Percentiles rank a stretch among this genome's conserved stretches.
phyloP scores from a whole-genome alignment of 2,888 invertebrate genomes.

The Scelioninae gen. 1 region DNA sequence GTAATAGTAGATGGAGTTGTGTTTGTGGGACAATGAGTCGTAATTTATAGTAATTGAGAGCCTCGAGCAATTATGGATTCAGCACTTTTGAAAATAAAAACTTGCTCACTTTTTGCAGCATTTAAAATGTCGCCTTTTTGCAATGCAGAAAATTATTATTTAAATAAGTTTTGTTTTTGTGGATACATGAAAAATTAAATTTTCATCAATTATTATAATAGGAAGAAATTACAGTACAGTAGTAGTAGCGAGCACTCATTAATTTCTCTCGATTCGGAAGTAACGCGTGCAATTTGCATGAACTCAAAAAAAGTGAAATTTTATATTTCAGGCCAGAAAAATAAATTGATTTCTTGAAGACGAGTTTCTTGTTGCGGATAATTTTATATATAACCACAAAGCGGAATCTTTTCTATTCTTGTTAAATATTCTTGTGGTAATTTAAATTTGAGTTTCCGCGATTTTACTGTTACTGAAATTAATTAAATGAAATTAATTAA shows the following conservation, averaged over 20 bases:
- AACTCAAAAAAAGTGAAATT: slow-evolving; percentile 6
- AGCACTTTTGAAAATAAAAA: too few species aligned
- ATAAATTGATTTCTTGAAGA: slow-evolving; percentile 10
- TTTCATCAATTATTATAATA: neutral
- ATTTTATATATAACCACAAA: neutral
- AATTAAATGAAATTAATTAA: too few species aligned
- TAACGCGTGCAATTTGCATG: neutral
- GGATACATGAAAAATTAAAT: neutral
- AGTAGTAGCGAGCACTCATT: neutral
- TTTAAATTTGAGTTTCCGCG: neutral
- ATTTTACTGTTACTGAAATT: too few species aligned
- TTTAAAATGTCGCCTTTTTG: too few species aligned
- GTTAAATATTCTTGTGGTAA: neutral
- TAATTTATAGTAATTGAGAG: too few species aligned
- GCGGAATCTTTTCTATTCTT: neutral
- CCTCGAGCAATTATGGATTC: too few species aligned
- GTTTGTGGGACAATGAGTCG: too few species aligned
- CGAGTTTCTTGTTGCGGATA: neutral
- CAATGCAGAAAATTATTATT: too few species aligned
- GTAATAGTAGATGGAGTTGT: too few species aligned
- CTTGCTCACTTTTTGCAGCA: too few species aligned
- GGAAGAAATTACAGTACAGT: neutral
- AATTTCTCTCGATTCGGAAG: slow-evolving; percentile 13
- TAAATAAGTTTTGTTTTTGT: too few species aligned
- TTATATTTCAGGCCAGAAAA: neutral